A percentile compares a stretch with the other conserved stretches of the same genome.
Evolutionary conservation across 2,888 invertebrate species (phyloP).

Genomic region (Sisyra nigra): DNA sequence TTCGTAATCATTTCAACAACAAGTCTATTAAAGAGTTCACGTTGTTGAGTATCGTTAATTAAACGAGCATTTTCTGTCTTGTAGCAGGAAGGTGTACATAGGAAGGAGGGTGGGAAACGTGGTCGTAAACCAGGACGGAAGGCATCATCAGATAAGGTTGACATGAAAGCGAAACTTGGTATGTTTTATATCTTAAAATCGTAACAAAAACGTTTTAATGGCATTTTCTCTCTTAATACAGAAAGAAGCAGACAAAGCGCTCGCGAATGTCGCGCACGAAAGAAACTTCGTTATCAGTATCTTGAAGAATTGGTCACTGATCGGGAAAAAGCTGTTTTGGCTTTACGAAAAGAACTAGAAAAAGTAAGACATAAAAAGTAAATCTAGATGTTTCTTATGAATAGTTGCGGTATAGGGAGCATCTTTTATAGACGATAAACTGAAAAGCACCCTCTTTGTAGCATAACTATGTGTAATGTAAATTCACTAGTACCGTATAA

Average conservation of each 20-base stretch:
- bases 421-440: too few species aligned
- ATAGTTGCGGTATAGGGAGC: too few species aligned
- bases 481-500: too few species aligned
- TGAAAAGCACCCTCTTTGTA: too few species aligned
- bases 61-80: conserved; percentile 12
- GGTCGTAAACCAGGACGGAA: conserved; percentile 81
- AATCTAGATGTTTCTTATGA: too few species aligned
- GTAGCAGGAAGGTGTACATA: conserved; percentile 40
- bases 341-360: conserved; percentile 77
- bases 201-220: not conserved
- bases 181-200: conserved; percentile 17
- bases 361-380: conserved; percentile 62
- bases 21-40: too few species aligned
- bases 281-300: conserved; percentile 93
- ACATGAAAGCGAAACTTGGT: conserved; percentile 90
- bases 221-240: conserved; percentile 24
- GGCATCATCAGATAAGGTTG: conserved; percentile 70
- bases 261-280: conserved; percentile 89
- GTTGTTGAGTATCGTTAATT: too few species aligned
- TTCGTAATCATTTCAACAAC: too few species aligned
- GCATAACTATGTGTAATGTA: too few species aligned
- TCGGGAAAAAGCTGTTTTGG: conserved; percentile 80
- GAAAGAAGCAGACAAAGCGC: conserved; percentile 95
- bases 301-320: conserved; percentile 88
- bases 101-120: conserved; percentile 71